phyloP scores from a whole-genome alignment of 2,888 invertebrate genomes.

The Drosophila neonasuta region DNA sequence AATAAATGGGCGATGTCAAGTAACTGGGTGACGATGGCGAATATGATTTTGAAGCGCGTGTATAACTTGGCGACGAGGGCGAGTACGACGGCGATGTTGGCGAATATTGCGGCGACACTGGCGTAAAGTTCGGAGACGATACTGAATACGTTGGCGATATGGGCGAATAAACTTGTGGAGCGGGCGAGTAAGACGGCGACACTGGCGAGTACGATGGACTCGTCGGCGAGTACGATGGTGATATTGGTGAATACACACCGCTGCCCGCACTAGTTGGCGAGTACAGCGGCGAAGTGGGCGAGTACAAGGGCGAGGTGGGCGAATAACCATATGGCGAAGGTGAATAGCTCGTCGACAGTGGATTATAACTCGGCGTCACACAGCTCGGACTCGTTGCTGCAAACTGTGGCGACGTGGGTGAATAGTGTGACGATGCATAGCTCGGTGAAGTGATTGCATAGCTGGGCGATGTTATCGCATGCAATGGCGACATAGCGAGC shows the following conservation, averaged over 20 bases:
- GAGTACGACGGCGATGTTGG: slow-evolving; percentile 87
- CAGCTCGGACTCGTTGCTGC: slow-evolving; percentile 89
- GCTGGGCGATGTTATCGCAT: slow-evolving; percentile 89
- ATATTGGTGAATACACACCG: slow-evolving; percentile 82
- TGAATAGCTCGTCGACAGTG: slow-evolving; percentile 90
- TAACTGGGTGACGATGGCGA: not conserved
- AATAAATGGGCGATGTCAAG: not conserved
- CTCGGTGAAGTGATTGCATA: slow-evolving; percentile 85
- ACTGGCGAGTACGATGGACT: slow-evolving; percentile 91
- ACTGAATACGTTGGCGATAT: slow-evolving; percentile 88
- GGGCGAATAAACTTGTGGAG: slow-evolving; percentile 82
- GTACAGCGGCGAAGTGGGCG: slow-evolving; percentile 85
- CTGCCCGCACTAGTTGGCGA: slow-evolving; percentile 84
- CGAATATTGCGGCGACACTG: slow-evolving; percentile 80
- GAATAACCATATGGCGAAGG: slow-evolving; percentile 93
- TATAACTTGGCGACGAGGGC: slow-evolving; percentile 82
- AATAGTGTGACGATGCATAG: slow-evolving; percentile 89
- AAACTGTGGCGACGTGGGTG: slow-evolving; percentile 89
- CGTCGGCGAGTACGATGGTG: slow-evolving; percentile 85
- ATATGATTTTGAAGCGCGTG: not conserved
- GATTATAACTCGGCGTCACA: slow-evolving; percentile 91
- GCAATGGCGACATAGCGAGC: slow-evolving; percentile 84
- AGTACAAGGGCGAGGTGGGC: slow-evolving; percentile 88
- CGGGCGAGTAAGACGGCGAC: slow-evolving; percentile 90
- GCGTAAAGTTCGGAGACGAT: slow-evolving; percentile 86